Base-by-base conservation (phyloP, 2,797 vertebrate genomes). In the Oreonectes daqikongensis region DNA sequence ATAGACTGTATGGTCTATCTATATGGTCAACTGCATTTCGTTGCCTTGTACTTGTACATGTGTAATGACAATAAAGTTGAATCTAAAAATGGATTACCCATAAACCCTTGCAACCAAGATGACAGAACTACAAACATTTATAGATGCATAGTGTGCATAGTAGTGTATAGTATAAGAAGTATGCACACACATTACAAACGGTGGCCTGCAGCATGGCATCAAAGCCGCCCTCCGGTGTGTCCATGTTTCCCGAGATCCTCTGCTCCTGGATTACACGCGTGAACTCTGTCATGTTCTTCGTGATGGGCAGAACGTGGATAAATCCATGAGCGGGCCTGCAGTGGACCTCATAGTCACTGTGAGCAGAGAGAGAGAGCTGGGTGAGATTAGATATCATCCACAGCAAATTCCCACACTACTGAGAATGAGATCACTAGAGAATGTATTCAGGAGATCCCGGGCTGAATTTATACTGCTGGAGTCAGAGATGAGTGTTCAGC, bases 121-220 rank as follows among this genome's bases (percentile, higher is more conserved):
- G 40, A 14, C 12, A 14, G 40, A 42, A 42, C 40, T 42, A 42
- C 40, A 42, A 2, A 42, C 40, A 42, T 42, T 42, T 10, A 35
- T 9, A 9, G 1, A 42, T 42, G 40, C 40, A 14, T 42, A 35
- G 35, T 35, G 32, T 35, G 32, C 32, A 9, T 8, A 35, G 32
- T 7, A 32, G n/a, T 35, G 32, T 35, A 35, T 35, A 8, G 32
- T 35, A 44, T 15, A 44, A 4, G 42, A 15, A 15, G 15, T 15
- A 2, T 15, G 32, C 44, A 15, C 44, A 17, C 44, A 99, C 97
- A 95, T 99, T 94, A 84, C 97, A 99, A 69, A 97, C 97, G 1
- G 94, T 92, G 77, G 96, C 97, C 88, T 99, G 97, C 75, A 99
- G 94, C 96, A 99, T 96, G 0, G 97, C 97, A 64, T 99, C 97